Conservation (phyloP, 2,888 invertebrate genomes). For the Lobophora halterata region DNA sequence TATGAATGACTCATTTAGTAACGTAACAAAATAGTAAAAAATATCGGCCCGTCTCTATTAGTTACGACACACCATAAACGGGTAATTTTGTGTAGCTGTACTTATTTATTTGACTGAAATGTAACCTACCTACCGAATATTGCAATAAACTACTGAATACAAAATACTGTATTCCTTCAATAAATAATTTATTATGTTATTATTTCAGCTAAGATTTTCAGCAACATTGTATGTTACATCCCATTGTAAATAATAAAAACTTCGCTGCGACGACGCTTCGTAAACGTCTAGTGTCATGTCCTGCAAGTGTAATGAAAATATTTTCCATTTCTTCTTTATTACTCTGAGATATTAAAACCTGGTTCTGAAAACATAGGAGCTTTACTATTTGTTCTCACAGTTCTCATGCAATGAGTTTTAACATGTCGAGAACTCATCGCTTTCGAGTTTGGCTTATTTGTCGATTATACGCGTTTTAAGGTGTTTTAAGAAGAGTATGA, state of each 20-base stretch:
- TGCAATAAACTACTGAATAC: too few species aligned
- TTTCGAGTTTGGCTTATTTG: too few species aligned
- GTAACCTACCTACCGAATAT: too few species aligned
- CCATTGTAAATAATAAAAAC: slow-evolving; percentile 49
- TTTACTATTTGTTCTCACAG: slow-evolving; percentile 32
- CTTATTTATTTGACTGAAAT: too few species aligned
- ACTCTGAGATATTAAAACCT: slow-evolving; percentile 64
- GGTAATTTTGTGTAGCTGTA: too few species aligned
- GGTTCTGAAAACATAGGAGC: slow-evolving; percentile 50
- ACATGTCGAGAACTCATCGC: slow-evolving; percentile 2
- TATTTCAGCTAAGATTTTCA: slow-evolving; percentile 13
- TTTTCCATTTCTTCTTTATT: slow-evolving; percentile 70
- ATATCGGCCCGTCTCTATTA: too few species aligned
- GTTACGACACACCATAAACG: too few species aligned
- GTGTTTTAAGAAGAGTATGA: too few species aligned
- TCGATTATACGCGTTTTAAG: too few species aligned
- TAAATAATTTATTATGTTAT: slow-evolving; percentile 11
- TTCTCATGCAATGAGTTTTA: neutral
- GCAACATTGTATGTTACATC: slow-evolving; percentile 29
- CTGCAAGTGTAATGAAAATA: slow-evolving; percentile 65
- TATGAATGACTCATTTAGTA: too few species aligned
- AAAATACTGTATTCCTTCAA: neutral
- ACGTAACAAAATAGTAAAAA: too few species aligned
- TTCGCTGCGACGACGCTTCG: slow-evolving; percentile 39
- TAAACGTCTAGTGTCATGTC: slow-evolving; percentile 52